phyloP scores from a whole-genome alignment of 2,797 vertebrate species.

The Pempheris klunzingeri region DNA sequence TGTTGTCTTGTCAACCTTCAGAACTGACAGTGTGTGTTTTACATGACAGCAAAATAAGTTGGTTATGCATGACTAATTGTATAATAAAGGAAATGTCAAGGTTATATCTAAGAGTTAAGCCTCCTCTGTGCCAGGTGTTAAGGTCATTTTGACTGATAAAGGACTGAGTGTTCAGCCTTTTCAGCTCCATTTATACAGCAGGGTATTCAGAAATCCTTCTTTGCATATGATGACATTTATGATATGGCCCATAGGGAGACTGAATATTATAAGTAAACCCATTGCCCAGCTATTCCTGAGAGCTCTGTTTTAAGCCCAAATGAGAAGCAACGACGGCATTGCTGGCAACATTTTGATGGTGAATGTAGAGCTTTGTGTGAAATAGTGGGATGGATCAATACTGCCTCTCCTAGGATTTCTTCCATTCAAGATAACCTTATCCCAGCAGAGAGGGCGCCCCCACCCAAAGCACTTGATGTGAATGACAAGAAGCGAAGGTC shows the following conservation, averaged over 20 bases:
- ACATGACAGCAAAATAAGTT: slow-evolving; percentile 32
- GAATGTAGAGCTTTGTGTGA: slow-evolving; percentile 71
- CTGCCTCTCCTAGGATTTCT: slow-evolving; percentile 70
- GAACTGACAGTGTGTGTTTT: slow-evolving; percentile 6
- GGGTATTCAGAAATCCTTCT: slow-evolving; percentile 67
- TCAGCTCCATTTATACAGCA: slow-evolving; percentile 66
- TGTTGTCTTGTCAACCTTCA: slow-evolving; percentile 24
- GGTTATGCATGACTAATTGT: slow-evolving; percentile 26
- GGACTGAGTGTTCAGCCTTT: slow-evolving; percentile 49
- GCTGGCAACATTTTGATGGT: slow-evolving; percentile 67
- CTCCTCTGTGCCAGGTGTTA: slow-evolving; percentile 25
- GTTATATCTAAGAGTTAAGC: slow-evolving; percentile 51
- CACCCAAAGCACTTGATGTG: slow-evolving; percentile 45
- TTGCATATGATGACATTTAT: slow-evolving; percentile 85
- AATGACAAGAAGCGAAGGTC: slow-evolving; percentile 64
- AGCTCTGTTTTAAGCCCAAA: slow-evolving; percentile 67
- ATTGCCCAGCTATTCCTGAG: slow-evolving; percentile 54
- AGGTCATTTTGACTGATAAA: slow-evolving; percentile 59
- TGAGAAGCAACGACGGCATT: slow-evolving; percentile 68
- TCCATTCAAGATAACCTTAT: slow-evolving; percentile 76
- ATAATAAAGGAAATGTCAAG: slow-evolving; percentile 55
- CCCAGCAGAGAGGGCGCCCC: slow-evolving; percentile 58
- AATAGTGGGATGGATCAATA: slow-evolving; percentile 78
- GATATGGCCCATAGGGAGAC: slow-evolving; percentile 72
- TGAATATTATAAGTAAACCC: slow-evolving; percentile 71